Base-by-base conservation (phyloP, 2,113 vertebrate species). In the Ciconia boyciana region DNA sequence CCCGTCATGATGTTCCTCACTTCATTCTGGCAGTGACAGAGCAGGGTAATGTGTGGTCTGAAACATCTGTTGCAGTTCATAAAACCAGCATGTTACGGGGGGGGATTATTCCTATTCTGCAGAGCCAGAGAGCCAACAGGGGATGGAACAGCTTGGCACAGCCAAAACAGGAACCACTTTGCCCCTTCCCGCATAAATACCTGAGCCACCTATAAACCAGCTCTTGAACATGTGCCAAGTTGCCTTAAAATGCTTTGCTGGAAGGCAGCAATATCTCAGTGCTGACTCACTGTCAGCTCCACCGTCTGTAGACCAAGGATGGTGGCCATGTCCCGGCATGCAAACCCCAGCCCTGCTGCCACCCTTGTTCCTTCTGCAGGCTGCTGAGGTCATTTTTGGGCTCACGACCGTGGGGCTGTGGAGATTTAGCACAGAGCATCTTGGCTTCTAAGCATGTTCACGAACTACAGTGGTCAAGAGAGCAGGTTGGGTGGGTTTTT, bases 361-460 rank as follows among this genome's bases (percentile, higher is more conserved):
- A 31, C 25, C 32, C 14, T 28, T 2, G 0, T 65, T n/a, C 31
- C 39, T 69, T 64, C 70, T 52, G 34, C 39, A 36, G 36, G 22
- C 26, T 76, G 46, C 49, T 75, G 48, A 29, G 48, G 52, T 49
- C 2, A 0, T 2, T 39, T 36, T 49, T 16, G 52, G 54, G 21
- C 52, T 90, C 51, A 32, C 0, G 2, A 11, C 36, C 1, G 2
- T 14, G 29, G 12, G n/a, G 29, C 70, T 1, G 0, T 29, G 34
- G 26, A 66, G 54, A 28, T 80, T 71, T 29, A 60, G 65, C 28
- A 20, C 31, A 31, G 58, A 66, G 29, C 9, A 8, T 65, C 49
- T 72, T 41, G 55, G 41, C 57, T 91, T 81, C 58, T 49, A 12
- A 65, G n/a, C 17, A 7, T 0, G 0, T 64, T 91, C 3, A 0